Evolutionary conservation across 2,797 vertebrate species (phyloP).

Genomic region (Mormyrops boulengeri): DNA sequence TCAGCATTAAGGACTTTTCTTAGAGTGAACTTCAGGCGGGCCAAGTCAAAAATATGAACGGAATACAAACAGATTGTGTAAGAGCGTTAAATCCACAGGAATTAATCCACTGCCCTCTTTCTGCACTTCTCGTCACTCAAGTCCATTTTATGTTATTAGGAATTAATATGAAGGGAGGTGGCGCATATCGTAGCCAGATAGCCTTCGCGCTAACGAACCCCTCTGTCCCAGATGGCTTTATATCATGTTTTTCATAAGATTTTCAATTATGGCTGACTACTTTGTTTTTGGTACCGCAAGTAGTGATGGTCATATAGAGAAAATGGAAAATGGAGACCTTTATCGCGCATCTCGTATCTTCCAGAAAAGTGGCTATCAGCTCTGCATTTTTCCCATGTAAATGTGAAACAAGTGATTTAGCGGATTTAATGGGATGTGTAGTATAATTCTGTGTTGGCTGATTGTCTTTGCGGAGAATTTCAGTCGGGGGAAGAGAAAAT

Average conservation of each 20-base stretch:
- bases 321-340: neutral
- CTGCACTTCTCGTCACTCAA: neutral
- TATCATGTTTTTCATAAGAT: neutral
- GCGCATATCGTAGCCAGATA: neutral
- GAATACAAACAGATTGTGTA: neutral
- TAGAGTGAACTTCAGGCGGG: neutral
- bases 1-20: conserved; percentile 8
- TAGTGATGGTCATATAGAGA: neutral
- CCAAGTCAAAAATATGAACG: neutral
- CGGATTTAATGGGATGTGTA: conserved; percentile 41
- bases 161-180: neutral
- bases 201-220: neutral
- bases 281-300: neutral
- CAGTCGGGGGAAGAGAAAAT: conserved; percentile 39
- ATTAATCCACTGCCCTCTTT: neutral
- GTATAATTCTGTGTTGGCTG: conserved; percentile 30
- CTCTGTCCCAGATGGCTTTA: neutral
- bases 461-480: conserved; percentile 34
- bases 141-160: neutral
- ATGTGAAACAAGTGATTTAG: conserved; percentile 36
- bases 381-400: conserved; percentile 13
- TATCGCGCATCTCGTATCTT: neutral
- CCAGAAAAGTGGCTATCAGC: neutral
- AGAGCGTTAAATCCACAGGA: neutral
- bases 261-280: neutral